phyloP scores from a whole-genome alignment of 2,888 invertebrate genomes.

The Lymantria dispar region DNA sequence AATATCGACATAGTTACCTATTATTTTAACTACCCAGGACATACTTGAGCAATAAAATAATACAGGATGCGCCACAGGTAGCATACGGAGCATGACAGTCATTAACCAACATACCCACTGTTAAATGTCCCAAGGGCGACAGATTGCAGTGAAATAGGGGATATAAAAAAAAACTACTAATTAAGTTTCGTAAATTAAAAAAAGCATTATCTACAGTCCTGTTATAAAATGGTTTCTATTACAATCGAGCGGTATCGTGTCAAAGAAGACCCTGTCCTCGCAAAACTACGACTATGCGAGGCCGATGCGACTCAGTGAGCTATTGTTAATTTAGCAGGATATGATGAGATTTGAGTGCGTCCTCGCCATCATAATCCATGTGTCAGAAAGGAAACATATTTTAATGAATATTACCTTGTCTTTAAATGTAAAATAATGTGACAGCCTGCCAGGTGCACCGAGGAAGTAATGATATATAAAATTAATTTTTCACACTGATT shows the following conservation, averaged over 20 bases:
- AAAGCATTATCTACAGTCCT: not conserved
- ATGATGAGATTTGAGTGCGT: conserved; percentile 43
- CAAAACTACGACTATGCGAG: conserved; percentile 41
- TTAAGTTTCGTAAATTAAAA: conserved; percentile 12
- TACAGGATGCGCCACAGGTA: too few species aligned
- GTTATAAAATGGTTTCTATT: not conserved
- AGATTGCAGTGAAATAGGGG: too few species aligned
- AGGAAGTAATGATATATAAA: conserved; percentile 26
- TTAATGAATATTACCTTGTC: conserved; percentile 53
- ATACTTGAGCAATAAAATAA: too few species aligned
- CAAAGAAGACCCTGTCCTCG: conserved; percentile 52
- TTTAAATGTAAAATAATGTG: conserved; percentile 47
- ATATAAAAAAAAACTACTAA: too few species aligned
- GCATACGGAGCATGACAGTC: too few species aligned
- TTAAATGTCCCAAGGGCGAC: too few species aligned
- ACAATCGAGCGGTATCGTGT: conserved; percentile 12
- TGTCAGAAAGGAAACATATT: conserved; percentile 61
- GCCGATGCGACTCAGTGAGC: conserved; percentile 35
- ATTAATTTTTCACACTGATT: conserved; percentile 20
- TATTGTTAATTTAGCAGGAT: conserved; percentile 66
- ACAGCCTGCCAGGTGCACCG: conserved; percentile 34
- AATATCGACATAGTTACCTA: too few species aligned
- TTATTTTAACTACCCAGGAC: too few species aligned
- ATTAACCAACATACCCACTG: too few species aligned
- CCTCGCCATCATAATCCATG: conserved; percentile 59